Percentiles rank a stretch among this genome's conserved stretches.
phyloP scores from a whole-genome alignment of 2,113 vertebrate genomes.

The Myiopsitta monachus region DNA sequence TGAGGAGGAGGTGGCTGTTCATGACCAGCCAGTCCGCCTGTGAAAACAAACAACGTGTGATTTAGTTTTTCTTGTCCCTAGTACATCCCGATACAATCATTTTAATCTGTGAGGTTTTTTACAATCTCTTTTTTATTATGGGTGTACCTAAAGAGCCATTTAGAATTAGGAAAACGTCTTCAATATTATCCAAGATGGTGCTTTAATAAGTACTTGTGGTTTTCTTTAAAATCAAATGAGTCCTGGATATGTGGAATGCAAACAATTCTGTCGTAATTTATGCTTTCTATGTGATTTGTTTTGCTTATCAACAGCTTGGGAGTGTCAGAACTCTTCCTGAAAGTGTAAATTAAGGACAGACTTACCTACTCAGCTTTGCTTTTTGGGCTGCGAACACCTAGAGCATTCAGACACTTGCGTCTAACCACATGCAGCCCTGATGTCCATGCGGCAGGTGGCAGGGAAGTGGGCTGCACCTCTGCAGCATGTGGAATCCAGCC shows the following conservation, averaged over 20 bases:
- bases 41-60: neutral
- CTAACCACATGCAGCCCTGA: neutral
- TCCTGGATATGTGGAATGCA: neutral
- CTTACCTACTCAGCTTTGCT: neutral
- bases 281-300: neutral
- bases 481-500: rapidly evolving
- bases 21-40: neutral
- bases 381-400: neutral
- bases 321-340: neutral
- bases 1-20: neutral
- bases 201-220: neutral
- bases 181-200: neutral
- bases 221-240: neutral
- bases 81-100: neutral
- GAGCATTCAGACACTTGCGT: neutral
- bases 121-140: neutral
- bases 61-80: neutral
- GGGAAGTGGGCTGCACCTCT: neutral
- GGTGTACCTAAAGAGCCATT: neutral
- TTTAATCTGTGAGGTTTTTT: neutral
- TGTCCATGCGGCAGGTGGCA: rapidly evolving
- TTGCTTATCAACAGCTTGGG: neutral
- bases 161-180: neutral
- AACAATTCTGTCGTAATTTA: neutral
- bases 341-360: neutral